phyloP scores from a whole-genome alignment of 1,140 invertebrate genomes.

The Homalodisca vitripennis region DNA sequence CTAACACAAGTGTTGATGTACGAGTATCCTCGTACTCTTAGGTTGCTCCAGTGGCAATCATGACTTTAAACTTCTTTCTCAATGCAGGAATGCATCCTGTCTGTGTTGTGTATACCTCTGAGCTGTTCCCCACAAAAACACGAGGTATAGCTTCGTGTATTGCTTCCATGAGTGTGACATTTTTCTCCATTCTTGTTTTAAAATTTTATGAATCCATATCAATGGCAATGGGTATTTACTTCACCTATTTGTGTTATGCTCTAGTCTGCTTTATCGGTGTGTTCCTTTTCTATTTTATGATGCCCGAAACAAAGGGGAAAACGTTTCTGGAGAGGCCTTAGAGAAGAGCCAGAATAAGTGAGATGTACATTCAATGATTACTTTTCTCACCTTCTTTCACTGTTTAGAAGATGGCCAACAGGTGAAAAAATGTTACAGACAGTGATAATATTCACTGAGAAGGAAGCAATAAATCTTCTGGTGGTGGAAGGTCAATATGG shows the following conservation, averaged over 20 bases:
- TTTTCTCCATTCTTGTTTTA: constrained; percentile 62
- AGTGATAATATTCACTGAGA: too few species aligned
- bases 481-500: too few species aligned
- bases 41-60: constrained; percentile 30
- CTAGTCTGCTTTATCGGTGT: constrained; percentile 55
- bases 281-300: constrained; percentile 62
- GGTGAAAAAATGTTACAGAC: too few species aligned
- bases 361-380: too few species aligned
- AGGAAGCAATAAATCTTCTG: too few species aligned
- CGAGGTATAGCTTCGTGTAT: constrained; percentile 32
- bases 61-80: constrained; percentile 31
- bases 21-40: constrained; percentile 18
- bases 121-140: constrained; percentile 34
- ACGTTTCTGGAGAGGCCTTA: constrained; percentile 72
- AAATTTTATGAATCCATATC: constrained; percentile 66
- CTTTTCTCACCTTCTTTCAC: too few species aligned
- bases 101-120: constrained; percentile 32
- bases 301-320: constrained; percentile 82
- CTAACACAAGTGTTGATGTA: not conserved
- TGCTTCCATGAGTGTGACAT: constrained; percentile 30
- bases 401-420: too few species aligned
- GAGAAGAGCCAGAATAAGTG: too few species aligned
- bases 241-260: constrained; percentile 77
- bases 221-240: constrained; percentile 60
- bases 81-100: constrained; percentile 33